Conservation (phyloP, 1,140 invertebrate species). For the Colletes latitarsis region DNA sequence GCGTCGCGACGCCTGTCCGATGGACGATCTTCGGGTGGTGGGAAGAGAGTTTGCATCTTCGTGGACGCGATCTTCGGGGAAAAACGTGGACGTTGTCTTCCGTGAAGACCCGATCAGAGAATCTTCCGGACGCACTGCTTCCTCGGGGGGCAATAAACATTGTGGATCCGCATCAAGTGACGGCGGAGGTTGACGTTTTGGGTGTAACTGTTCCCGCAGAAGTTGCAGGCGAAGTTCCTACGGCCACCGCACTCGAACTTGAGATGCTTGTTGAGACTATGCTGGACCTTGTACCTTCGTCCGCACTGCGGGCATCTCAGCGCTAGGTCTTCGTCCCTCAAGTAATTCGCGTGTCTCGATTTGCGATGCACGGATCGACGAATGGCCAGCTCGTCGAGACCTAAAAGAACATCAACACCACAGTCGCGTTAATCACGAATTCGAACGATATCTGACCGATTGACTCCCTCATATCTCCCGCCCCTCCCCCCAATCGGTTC, state of each 20-base stretch:
- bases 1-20: not conserved
- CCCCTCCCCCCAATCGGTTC: too few species aligned
- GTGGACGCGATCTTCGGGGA: not conserved
- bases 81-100: not conserved
- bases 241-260: constrained; percentile 81
- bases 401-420: constrained; percentile 58
- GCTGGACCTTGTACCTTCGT: constrained; percentile 77
- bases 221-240: constrained; percentile 78
- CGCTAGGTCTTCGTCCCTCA: constrained; percentile 59
- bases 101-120: not conserved
- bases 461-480: not conserved
- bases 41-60: not conserved
- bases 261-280: constrained; percentile 80
- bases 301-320: constrained; percentile 78
- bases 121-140: constrained; percentile 23
- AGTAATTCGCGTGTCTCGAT: constrained; percentile 65
- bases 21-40: not conserved
- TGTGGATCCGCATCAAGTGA: constrained; percentile 73
- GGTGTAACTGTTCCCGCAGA: constrained; percentile 77
- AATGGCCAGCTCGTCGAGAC: not conserved
- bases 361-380: constrained; percentile 44
- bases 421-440: constrained; percentile 38
- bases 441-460: not conserved
- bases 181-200: constrained; percentile 77
- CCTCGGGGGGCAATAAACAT: constrained; percentile 71